phyloP scores from a whole-genome alignment of 2,113 vertebrate genomes.

The Leucopsar rothschildi region DNA sequence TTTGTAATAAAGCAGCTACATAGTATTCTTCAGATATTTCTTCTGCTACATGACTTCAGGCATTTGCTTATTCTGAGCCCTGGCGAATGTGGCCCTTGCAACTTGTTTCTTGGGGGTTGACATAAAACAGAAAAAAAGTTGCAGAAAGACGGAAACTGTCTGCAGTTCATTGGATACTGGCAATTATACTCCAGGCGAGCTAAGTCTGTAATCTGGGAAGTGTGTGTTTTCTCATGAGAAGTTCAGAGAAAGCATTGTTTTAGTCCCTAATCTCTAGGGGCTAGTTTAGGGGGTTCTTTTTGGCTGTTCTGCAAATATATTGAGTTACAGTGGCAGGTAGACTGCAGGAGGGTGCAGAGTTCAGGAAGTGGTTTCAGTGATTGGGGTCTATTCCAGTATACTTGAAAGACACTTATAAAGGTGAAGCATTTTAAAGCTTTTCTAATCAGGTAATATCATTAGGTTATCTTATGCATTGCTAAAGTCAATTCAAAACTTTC shows the following conservation, averaged over 20 bases:
- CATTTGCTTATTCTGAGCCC: neutral
- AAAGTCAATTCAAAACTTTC: neutral
- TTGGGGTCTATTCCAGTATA: neutral
- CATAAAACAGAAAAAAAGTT: neutral
- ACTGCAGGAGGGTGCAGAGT: slow-evolving; percentile 51
- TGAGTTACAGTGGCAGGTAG: slow-evolving; percentile 28
- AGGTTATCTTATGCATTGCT: neutral
- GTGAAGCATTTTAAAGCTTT: slow-evolving; percentile 25
- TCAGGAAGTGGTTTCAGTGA: slow-evolving; percentile 1
- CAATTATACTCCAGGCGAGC: slow-evolving; percentile 21
- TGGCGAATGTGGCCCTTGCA: neutral
- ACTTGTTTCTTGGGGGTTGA: neutral
- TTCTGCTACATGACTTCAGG: neutral
- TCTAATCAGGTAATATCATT: neutral
- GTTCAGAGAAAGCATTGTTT: slow-evolving; percentile 42
- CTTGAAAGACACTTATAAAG: slow-evolving; percentile 1
- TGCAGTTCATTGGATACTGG: slow-evolving; percentile 28
- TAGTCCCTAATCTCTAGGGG: slow-evolving; percentile 11
- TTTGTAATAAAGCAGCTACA: neutral
- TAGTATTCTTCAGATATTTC: neutral
- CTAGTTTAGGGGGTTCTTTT: slow-evolving; percentile 29
- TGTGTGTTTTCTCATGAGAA: slow-evolving; percentile 45
- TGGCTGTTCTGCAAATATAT: slow-evolving; percentile 50
- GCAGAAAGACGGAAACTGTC: slow-evolving; percentile 1
- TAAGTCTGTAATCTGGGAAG: neutral